phyloP scores from a whole-genome alignment of 2,888 invertebrate species.

The Zhuqinia jingwanae region DNA sequence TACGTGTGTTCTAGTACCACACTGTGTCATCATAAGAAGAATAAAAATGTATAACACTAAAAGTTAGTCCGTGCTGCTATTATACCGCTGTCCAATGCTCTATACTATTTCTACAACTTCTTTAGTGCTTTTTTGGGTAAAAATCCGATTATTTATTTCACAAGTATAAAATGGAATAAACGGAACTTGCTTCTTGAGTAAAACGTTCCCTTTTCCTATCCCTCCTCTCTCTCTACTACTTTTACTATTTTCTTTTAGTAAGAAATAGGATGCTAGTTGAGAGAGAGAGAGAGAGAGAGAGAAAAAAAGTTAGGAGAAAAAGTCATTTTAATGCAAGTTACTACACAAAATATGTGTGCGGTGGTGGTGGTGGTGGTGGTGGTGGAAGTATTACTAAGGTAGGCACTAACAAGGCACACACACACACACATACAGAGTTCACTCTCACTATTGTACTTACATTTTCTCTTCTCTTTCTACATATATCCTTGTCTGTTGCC shows the following conservation, averaged over 20 bases:
- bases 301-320: neutral
- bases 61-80: neutral
- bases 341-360: neutral
- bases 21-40: neutral
- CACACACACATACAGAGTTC: neutral
- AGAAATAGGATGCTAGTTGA: neutral
- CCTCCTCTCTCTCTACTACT: too few relatives aligned
- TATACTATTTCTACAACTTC: neutral
- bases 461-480: neutral
- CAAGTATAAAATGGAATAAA: constrained; percentile 28
- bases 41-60: neutral
- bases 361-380: too few relatives aligned
- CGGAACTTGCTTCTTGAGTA: constrained; percentile 12
- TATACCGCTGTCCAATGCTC: neutral
- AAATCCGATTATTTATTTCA: constrained; percentile 56
- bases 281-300: neutral
- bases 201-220: too few relatives aligned
- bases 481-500: neutral
- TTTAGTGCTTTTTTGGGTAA: constrained; percentile 5
- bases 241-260: neutral
- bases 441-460: neutral
- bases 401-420: neutral
- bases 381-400: neutral
- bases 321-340: constrained; percentile 30
- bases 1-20: too few relatives aligned